These are phyloP conservation scores for Ataeniobius toweri DNA, from an alignment of 2,797 vertebrate species.

Conservation along the genomic window DNA sequence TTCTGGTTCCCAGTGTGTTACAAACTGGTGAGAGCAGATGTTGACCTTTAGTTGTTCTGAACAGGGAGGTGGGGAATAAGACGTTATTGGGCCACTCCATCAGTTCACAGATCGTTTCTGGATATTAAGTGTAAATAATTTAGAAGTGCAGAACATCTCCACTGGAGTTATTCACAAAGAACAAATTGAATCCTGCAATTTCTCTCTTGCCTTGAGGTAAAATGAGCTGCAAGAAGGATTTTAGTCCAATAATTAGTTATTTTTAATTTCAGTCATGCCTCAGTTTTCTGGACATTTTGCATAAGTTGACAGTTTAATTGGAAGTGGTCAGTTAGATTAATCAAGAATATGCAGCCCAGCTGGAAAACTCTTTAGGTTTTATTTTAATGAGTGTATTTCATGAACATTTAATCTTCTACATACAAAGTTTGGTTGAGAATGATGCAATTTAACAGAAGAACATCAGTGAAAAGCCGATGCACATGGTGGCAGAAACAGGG, in stretches of 20 bases:
- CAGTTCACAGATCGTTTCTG: constrained; percentile 45
- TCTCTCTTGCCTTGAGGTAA: not conserved
- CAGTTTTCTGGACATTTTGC: not conserved
- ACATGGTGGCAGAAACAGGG: not conserved
- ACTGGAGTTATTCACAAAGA: constrained; percentile 1
- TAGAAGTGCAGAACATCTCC: constrained; percentile 36
- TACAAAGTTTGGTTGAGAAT: not conserved
- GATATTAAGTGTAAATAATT: constrained; percentile 58
- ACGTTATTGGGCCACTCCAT: constrained; percentile 34
- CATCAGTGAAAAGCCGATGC: not conserved
- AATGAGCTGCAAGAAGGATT: not conserved
- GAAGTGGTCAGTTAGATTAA: not conserved
- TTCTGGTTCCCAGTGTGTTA: constrained; percentile 42
- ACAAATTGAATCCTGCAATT: constrained; percentile 6
- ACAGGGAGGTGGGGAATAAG: constrained; percentile 26
- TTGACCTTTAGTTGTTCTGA: constrained; percentile 56
- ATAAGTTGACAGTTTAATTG: not conserved
- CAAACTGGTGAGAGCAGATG: constrained; percentile 57
- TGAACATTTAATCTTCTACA: not conserved
- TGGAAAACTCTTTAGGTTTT: not conserved
- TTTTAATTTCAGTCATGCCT: constrained; percentile 9
- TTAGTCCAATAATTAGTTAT: constrained; percentile 5
- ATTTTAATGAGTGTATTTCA: not conserved
- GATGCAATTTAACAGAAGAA: not conserved
- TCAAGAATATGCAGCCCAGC: not conserved